A percentile compares a stretch with the other conserved stretches of the same genome.
These are phyloP conservation scores for Dermatemys mawii DNA, from an alignment of 2,113 vertebrate genomes.

Conservation along the genomic window DNA sequence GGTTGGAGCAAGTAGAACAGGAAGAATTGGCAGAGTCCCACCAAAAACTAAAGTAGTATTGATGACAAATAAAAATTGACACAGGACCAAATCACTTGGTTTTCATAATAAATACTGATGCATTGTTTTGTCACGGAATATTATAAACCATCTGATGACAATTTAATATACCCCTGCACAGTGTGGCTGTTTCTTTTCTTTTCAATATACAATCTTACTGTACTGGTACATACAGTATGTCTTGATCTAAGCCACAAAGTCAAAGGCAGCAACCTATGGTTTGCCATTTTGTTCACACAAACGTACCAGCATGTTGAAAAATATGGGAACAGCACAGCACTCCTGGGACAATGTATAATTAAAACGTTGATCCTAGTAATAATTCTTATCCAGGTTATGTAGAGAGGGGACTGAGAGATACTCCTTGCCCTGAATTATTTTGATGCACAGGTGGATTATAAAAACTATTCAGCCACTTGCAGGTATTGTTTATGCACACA, in stretches of 20 bases:
- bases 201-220: not conserved
- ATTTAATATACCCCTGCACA: conserved; percentile 19
- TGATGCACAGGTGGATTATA: not conserved
- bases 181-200: not conserved
- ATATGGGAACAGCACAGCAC: not conserved
- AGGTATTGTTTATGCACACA: not conserved
- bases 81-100: conserved; percentile 34
- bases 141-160: conserved; percentile 35
- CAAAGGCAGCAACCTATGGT: accelerated
- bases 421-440: not conserved
- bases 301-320: not conserved
- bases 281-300: not conserved
- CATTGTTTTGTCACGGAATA: conserved; percentile 42
- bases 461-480: not conserved
- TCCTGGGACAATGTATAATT: not conserved
- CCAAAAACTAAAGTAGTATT: conserved; percentile 41
- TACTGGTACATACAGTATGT: not conserved
- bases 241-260: not conserved
- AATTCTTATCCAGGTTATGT: not conserved
- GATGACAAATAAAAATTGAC: conserved; percentile 62
- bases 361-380: not conserved
- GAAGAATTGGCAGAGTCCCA: conserved; percentile 70
- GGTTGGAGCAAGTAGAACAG: conserved; percentile 56
- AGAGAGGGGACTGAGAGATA: conserved; percentile 9
- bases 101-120: conserved; percentile 45